Evolutionary conservation across 64 coral and sea anemone genomes (phyloP).

Genomic region (Porites lutea): DNA sequence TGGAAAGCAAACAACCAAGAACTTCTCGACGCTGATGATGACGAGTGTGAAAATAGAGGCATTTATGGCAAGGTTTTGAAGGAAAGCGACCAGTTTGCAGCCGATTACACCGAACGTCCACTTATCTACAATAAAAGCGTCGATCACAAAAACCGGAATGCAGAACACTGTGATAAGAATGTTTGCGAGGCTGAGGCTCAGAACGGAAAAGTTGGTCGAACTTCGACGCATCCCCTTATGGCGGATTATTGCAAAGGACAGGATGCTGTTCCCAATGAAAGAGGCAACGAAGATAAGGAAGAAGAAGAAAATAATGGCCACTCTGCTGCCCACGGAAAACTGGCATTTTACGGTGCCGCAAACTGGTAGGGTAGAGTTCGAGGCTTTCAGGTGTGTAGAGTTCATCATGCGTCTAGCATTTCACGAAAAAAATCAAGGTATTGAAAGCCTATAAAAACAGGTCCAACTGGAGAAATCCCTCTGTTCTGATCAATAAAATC

Average conservation of each 20-base stretch:
- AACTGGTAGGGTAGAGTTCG: neutral
- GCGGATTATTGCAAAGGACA: constrained; percentile 68
- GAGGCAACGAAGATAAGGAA: constrained; percentile 63
- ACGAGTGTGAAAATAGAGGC: constrained; percentile 70
- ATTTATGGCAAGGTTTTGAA: constrained; percentile 68
- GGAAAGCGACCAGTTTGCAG: constrained; percentile 71
- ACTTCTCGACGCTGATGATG: constrained; percentile 87
- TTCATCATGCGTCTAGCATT: neutral
- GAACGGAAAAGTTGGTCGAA: constrained; percentile 87
- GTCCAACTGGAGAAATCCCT: neutral
- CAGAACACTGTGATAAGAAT: constrained; percentile 82
- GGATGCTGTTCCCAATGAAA: constrained; percentile 70
- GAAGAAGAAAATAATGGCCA: constrained; percentile 51
- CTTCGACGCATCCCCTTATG: constrained; percentile 47
- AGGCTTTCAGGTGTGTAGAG: neutral
- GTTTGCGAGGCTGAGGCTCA: constrained; percentile 83
- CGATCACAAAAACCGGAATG: constrained; percentile 68
- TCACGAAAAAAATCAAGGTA: neutral
- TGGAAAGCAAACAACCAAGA: constrained; percentile 87
- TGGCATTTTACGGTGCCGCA: constrained; percentile 69
- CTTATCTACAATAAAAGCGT: constrained; percentile 65
- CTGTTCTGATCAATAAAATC: neutral
- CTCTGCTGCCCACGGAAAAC: constrained; percentile 58
- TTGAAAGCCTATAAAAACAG: neutral
- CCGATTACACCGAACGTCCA: constrained; percentile 74